Percentiles rank a stretch among this genome's conserved stretches.
These are phyloP conservation scores for Pollimyrus isidori DNA, from an alignment of 2,113 vertebrate genomes.

Conservation along the genomic window DNA sequence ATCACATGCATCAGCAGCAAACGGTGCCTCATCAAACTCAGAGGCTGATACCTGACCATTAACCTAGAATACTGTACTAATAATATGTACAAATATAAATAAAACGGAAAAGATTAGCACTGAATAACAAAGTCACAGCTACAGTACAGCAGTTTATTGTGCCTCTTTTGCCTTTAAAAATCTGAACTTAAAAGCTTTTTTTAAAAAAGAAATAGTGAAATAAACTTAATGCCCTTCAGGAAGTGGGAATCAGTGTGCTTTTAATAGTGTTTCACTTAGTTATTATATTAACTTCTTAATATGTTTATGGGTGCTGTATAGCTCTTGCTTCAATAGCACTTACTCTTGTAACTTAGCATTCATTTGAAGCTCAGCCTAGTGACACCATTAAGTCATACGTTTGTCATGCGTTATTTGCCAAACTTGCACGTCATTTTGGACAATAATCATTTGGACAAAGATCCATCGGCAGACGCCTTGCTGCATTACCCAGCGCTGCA, in stretches of 20 bases:
- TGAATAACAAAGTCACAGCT: not conserved
- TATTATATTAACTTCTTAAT: not conserved
- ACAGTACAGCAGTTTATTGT: not conserved
- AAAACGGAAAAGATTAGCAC: not conserved
- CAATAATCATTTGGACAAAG: not conserved
- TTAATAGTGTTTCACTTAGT: not conserved
- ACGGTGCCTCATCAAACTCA: not conserved
- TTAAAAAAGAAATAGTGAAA: no score
- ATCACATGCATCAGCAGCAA: not conserved
- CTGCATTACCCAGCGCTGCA: not conserved
- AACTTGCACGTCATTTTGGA: not conserved
- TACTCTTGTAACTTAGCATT: not conserved
- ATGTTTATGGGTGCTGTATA: not conserved
- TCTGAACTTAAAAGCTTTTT: no score
- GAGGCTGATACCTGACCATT: not conserved
- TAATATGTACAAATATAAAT: not conserved
- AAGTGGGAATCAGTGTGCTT: not conserved
- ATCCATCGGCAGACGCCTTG: not conserved
- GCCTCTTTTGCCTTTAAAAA: not conserved
- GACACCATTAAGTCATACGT: not conserved
- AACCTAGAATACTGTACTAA: not conserved
- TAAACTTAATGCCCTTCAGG: no score
- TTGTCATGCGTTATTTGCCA: not conserved
- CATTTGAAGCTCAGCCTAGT: not conserved
- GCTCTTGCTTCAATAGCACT: not conserved